A percentile compares a stretch with the other conserved stretches of the same genome.
These are phyloP conservation scores for Muscicapa striata DNA, from an alignment of 2,797 vertebrate species.

Conservation along the genomic window DNA sequence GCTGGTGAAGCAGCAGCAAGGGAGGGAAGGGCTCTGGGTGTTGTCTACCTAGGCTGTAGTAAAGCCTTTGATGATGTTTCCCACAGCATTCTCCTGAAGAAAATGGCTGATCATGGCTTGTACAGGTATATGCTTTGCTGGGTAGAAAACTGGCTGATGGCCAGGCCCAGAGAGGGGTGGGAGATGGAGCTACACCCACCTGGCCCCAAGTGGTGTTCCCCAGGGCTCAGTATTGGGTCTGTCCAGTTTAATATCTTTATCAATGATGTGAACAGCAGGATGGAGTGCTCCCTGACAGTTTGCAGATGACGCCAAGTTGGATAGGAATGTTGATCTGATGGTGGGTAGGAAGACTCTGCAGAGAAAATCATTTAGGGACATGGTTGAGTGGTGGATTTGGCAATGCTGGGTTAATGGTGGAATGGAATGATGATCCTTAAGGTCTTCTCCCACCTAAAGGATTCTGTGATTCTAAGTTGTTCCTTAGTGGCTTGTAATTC, in stretches of 20 bases:
- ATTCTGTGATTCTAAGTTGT: neutral
- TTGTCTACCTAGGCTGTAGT: neutral
- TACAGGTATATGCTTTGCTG: fast-evolving
- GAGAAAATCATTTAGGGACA: neutral
- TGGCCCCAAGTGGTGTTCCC: neutral
- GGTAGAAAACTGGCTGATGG: neutral
- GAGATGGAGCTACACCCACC: neutral
- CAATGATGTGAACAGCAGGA: neutral
- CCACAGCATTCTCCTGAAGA: neutral
- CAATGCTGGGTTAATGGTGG: neutral
- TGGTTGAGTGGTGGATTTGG: neutral
- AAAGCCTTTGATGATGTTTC: neutral
- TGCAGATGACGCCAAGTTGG: neutral
- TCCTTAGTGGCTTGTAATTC: neutral
- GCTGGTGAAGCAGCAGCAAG: neutral
- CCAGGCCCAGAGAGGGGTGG: neutral
- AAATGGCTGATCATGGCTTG: neutral
- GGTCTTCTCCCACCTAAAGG: neutral
- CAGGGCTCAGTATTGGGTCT: neutral
- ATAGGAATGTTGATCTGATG: neutral
- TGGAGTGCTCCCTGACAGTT: neutral
- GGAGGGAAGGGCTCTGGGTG: neutral
- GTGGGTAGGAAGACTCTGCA: neutral
- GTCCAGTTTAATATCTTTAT: neutral
- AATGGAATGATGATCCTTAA: neutral